Conservation (phyloP, 2,797 vertebrate species). For the Gymnodraco acuticeps region DNA sequence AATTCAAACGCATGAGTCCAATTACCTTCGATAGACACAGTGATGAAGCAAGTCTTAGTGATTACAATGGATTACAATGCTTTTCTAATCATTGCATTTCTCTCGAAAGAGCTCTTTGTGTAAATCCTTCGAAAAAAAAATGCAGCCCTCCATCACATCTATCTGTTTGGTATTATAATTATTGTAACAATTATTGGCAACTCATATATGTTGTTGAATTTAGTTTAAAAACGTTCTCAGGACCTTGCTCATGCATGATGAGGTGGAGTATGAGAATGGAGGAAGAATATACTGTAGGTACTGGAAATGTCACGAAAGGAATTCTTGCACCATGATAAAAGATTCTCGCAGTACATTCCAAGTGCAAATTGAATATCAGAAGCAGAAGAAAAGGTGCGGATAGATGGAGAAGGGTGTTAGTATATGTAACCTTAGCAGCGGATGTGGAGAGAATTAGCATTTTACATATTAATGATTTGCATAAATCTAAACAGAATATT, state of each 20-base stretch:
- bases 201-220: not conserved
- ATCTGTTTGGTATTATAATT: not conserved
- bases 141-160: not conserved
- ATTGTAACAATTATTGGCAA: not conserved
- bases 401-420: not conserved
- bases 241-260: slow-evolving; percentile 4
- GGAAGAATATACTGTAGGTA: slow-evolving; percentile 25
- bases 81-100: slow-evolving; percentile 31
- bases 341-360: not conserved
- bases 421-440: not conserved
- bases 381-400: not conserved
- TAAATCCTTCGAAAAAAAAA: slow-evolving; percentile 16
- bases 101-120: slow-evolving; percentile 6
- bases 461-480: too few species aligned
- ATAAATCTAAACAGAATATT: not conserved
- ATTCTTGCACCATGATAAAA: slow-evolving; percentile 12
- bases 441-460: not conserved
- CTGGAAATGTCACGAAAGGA: slow-evolving; percentile 25
- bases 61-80: slow-evolving; percentile 44
- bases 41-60: slow-evolving; percentile 21
- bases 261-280: slow-evolving; percentile 2
- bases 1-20: slow-evolving; percentile 9
- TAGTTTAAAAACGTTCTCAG: not conserved
- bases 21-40: slow-evolving; percentile 32
- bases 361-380: slow-evolving; percentile 16